Conservation (phyloP, 2,888 invertebrate species). For the Reticulitermes lucifugus region DNA sequence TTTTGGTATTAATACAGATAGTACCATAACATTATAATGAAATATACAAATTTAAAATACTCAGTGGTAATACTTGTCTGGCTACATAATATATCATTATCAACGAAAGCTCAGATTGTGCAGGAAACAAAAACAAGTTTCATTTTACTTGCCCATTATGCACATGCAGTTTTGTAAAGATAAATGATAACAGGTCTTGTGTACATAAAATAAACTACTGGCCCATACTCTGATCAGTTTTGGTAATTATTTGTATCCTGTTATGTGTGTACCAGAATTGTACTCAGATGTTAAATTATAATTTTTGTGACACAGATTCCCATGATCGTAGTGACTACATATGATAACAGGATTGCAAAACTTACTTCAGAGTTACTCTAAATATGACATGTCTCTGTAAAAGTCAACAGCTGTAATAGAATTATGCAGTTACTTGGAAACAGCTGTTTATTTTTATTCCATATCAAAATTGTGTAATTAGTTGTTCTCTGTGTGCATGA, state of each 20-base stretch:
- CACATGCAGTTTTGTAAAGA: slow-evolving; percentile 1
- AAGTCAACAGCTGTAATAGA: not conserved
- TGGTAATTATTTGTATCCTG: not conserved
- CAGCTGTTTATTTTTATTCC: not conserved
- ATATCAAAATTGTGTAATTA: not conserved
- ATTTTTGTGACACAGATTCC: not conserved
- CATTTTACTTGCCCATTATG: not conserved
- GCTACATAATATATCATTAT: not conserved
- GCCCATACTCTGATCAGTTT: slow-evolving; percentile 14
- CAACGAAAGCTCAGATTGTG: not conserved
- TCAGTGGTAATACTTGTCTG: slow-evolving; percentile 9
- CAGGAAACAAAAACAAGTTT: not conserved
- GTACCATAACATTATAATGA: not conserved
- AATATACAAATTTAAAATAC: not conserved
- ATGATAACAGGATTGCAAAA: not conserved
- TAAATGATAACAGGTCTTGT: not conserved
- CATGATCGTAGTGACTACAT: not conserved
- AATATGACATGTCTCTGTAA: not conserved
- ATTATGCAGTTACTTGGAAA: not conserved
- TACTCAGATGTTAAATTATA: not conserved
- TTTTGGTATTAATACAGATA: not conserved
- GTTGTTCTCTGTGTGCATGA: not conserved
- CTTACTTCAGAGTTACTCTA: not conserved
- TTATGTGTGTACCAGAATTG: not conserved
- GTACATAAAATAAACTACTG: slow-evolving; percentile 20